Base-by-base conservation (phyloP, 2,797 vertebrate species). In the Melanotaenia maccullochi region DNA sequence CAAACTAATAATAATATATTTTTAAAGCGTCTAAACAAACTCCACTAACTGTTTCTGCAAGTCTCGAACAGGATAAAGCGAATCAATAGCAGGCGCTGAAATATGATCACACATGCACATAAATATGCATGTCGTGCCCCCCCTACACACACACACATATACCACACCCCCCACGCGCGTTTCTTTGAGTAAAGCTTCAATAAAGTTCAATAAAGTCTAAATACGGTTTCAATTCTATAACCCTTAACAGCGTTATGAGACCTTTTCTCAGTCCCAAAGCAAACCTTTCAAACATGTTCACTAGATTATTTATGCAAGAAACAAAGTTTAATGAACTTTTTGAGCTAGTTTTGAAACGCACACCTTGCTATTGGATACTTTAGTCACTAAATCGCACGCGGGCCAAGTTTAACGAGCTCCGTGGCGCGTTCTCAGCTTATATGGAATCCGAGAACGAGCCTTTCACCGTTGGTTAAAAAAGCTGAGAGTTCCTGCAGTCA, bases 41-140 rank as follows among this genome's bases (percentile, higher is more conserved):
- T 16, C 24, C 57, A 57, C 54, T 18, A 52, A 68, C 22, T 22
- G 35, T 62, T 78, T 30, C 18, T 57, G 55, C 16, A 54, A 66
- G 51, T 69, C 20, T 76, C 54, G 54, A 32, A 40, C 47, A 65
- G 51, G 52, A 81, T 78, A 62, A 83, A 85, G 35, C 61, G 57
- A 89, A 89, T 90, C 89, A 85, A 90, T 86, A 88, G 74, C 79
- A 86, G 74, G 83, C 81, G 68, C 64, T 91, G 91, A 89, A 93
- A 92, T 89, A 82, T 79, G 85, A 92, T 85, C 87, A 79, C 77
- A 78, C 81, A 76, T 84, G 73, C 73, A 75, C 77, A 82, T 86
- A 86, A 61, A 89, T 84, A 89, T 85, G 71, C 73, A 73, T 71
- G 61, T 24, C 32, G 14, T 64, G 51, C 52, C 60, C 5, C 28